Evolutionary conservation across 2,888 invertebrate genomes (phyloP).

Genomic region (Ennomos fuscantarius): DNA sequence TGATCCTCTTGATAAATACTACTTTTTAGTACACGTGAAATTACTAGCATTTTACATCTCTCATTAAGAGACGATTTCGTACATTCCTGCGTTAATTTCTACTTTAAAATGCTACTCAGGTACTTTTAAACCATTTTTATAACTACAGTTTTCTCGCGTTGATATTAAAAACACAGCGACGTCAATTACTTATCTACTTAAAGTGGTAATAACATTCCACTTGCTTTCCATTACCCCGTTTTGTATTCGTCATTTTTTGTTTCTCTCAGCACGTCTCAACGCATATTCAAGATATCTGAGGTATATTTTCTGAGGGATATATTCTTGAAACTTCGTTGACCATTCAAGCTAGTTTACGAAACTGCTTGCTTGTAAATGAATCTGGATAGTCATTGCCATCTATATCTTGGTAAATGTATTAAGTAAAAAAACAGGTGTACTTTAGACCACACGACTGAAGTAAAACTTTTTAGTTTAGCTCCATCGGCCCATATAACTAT

Average conservation of each 20-base stretch:
- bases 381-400: slow-evolving; percentile 14
- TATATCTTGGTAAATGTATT: too few relatives aligned
- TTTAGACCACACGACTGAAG: too few relatives aligned
- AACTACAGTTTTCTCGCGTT: neutral
- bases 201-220: slow-evolving; percentile 4
- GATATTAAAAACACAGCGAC: slow-evolving; percentile 8
- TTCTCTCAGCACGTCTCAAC: slow-evolving; percentile 27
- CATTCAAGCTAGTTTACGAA: slow-evolving; percentile 19
- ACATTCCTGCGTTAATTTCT: slow-evolving; percentile 9
- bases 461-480: too few relatives aligned
- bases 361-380: slow-evolving; percentile 21
- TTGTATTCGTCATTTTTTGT: slow-evolving; percentile 14
- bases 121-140: slow-evolving; percentile 2
- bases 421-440: too few relatives aligned
- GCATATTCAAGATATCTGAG: slow-evolving; percentile 25
- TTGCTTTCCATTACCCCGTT: slow-evolving; percentile 10
- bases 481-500: too few relatives aligned
- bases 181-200: slow-evolving; percentile 2
- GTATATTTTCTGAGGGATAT: too few relatives aligned
- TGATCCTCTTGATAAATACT: too few relatives aligned
- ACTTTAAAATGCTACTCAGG: slow-evolving; percentile 12
- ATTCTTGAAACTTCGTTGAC: slow-evolving; percentile 30
- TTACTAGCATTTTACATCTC: slow-evolving; percentile 5
- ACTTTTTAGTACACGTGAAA: neutral
- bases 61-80: neutral